phyloP scores from a whole-genome alignment of 2,797 vertebrate genomes.

The Poecilia velifera region DNA sequence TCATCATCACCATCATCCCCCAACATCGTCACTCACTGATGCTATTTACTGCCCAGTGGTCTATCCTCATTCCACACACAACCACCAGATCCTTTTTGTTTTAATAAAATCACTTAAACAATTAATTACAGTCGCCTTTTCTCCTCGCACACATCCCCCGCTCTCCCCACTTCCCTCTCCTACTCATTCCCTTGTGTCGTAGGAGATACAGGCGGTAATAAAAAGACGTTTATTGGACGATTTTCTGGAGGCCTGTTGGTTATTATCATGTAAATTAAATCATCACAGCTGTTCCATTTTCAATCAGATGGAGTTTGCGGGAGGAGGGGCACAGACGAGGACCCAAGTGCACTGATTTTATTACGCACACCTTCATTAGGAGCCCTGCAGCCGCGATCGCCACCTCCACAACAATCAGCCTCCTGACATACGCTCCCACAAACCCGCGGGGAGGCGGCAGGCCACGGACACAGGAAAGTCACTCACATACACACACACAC shows the following conservation, averaged over 20 bases:
- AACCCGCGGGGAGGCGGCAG: constrained; percentile 20
- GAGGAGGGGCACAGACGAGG: constrained; percentile 86
- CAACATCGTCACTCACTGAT: constrained; percentile 43
- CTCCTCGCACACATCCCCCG: constrained; percentile 51
- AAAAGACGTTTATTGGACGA: constrained; percentile 97
- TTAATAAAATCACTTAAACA: constrained; percentile 99
- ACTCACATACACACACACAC: constrained; percentile 25
- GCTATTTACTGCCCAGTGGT: constrained; percentile 72
- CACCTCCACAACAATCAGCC: constrained; percentile 79
- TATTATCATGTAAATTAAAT: constrained; percentile 99
- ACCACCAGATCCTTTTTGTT: constrained; percentile 95
- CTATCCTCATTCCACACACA: constrained; percentile 86
- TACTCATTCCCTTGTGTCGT: constrained; percentile 83
- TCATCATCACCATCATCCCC: constrained; percentile 6
- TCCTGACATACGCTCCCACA: constrained; percentile 60
- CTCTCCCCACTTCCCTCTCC: constrained; percentile 65
- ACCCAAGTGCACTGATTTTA: constrained; percentile 91
- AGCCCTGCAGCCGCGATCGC: constrained; percentile 80
- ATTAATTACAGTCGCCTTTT: constrained; percentile 96
- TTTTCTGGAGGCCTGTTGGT: constrained; percentile 99
- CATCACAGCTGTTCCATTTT: constrained; percentile 99
- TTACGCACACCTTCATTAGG: constrained; percentile 93
- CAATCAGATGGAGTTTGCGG: constrained; percentile 95
- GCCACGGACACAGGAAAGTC: constrained; percentile 13
- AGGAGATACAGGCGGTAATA: constrained; percentile 95